These are phyloP conservation scores for Heliconius aoede DNA, from an alignment of 2,888 invertebrate species.

Conservation along the genomic window DNA sequence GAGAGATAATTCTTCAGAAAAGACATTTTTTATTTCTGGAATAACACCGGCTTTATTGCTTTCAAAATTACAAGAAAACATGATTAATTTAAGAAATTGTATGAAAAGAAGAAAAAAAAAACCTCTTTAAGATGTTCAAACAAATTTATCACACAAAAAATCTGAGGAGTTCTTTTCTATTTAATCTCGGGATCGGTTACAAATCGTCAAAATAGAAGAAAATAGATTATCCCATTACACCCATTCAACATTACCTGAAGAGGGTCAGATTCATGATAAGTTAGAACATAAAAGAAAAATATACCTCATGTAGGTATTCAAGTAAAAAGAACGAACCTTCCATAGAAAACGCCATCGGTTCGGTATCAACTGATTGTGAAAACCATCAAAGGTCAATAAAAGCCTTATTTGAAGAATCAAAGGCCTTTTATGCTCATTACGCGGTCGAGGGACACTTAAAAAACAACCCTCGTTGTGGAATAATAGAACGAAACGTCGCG, in stretches of 20 bases:
- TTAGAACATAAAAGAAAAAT: slow-evolving; percentile 35
- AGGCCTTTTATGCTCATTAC: slow-evolving; percentile 78
- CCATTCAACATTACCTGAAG: slow-evolving; percentile 27
- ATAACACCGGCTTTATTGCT: slow-evolving; percentile 1
- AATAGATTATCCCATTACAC: slow-evolving; percentile 36
- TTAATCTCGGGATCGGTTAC: slow-evolving; percentile 18
- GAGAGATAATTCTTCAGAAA: too few relatives aligned
- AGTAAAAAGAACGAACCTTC: slow-evolving; percentile 26
- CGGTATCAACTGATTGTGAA: slow-evolving; percentile 62
- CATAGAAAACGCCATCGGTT: slow-evolving; percentile 58
- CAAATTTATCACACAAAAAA: slow-evolving; percentile 2
- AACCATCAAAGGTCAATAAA: slow-evolving; percentile 68
- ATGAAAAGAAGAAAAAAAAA: slow-evolving; percentile 8
- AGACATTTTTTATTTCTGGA: too few relatives aligned
- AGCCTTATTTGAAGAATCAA: slow-evolving; percentile 72
- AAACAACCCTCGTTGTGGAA: slow-evolving; percentile 52
- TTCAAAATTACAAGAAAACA: not conserved
- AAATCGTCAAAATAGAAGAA: slow-evolving; percentile 35
- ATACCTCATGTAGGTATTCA: slow-evolving; percentile 4
- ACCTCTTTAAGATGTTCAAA: slow-evolving; percentile 4
- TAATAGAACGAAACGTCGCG: slow-evolving; percentile 51
- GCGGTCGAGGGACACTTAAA: slow-evolving; percentile 58
- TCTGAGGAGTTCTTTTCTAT: slow-evolving; percentile 7
- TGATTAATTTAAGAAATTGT: slow-evolving; percentile 4
- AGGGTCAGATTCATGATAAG: slow-evolving; percentile 30